These are phyloP conservation scores for Decapterus maruadsi DNA, from an alignment of 2,797 vertebrate species.

Conservation along the genomic window DNA sequence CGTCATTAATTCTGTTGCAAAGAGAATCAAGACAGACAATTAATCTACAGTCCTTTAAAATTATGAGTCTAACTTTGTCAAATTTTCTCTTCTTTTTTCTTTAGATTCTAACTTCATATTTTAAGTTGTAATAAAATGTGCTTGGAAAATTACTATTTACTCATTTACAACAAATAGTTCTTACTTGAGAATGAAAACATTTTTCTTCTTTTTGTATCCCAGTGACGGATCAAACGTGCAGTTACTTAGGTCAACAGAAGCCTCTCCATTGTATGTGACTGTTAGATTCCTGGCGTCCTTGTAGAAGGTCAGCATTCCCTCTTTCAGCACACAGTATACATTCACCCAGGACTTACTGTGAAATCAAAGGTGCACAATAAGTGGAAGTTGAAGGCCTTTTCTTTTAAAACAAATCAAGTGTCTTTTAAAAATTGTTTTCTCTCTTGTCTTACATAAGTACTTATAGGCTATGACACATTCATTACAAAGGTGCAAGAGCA, in stretches of 20 bases:
- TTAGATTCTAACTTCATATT: background rate
- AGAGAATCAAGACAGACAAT: constrained; percentile 45
- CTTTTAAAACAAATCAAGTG: too few species aligned
- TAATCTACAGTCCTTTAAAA: background rate
- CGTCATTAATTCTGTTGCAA: constrained; percentile 87
- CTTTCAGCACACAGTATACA: constrained; percentile 92
- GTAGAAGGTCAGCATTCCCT: constrained; percentile 90
- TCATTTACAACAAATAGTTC: background rate
- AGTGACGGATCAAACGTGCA: constrained; percentile 90
- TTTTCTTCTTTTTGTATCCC: constrained; percentile 97
- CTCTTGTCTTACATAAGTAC: too few species aligned
- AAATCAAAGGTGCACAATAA: constrained; percentile 26
- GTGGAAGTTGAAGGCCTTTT: too few species aligned
- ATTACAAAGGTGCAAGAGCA: background rate
- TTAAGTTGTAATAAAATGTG: background rate
- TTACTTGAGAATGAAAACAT: constrained; percentile 95
- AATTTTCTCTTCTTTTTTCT: background rate
- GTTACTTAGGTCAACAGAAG: constrained; percentile 87
- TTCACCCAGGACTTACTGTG: constrained; percentile 92
- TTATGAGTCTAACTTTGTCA: background rate
- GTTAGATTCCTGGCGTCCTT: constrained; percentile 90
- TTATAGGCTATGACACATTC: background rate
- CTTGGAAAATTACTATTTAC: background rate
- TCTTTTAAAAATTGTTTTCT: too few species aligned
- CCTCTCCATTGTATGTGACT: constrained; percentile 91